Evolutionary conservation across 2,888 invertebrate genomes (phyloP).

Genomic region (Watsonalla cultraria): DNA sequence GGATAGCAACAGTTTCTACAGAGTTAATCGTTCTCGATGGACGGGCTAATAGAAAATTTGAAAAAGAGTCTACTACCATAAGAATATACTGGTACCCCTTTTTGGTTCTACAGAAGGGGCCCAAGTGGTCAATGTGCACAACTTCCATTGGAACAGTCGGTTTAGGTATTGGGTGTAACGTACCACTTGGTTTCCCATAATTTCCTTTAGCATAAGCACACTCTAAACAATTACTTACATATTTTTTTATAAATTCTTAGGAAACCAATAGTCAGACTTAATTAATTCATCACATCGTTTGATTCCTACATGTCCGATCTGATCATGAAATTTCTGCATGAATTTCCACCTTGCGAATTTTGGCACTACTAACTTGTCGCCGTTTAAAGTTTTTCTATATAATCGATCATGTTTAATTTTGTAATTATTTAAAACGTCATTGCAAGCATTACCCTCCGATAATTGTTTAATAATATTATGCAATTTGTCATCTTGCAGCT

Average conservation of each 20-base stretch:
- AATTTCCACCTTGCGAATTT: constrained; percentile 27
- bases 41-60: constrained; percentile 16
- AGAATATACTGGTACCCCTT: constrained; percentile 22
- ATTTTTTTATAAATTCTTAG: constrained; percentile 24
- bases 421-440: constrained; percentile 17
- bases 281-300: constrained; percentile 22
- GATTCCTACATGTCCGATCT: constrained; percentile 33
- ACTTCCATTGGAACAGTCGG: constrained; percentile 15
- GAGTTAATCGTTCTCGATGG: constrained; percentile 17
- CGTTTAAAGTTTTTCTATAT: constrained; percentile 19
- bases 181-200: constrained; percentile 13
- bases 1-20: background rate
- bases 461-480: constrained; percentile 3
- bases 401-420: constrained; percentile 11
- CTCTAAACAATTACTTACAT: constrained; percentile 24
- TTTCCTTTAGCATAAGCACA: constrained; percentile 33
- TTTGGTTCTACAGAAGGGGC: constrained; percentile 16
- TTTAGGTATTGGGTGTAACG: constrained; percentile 21
- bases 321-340: constrained; percentile 32
- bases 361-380: constrained; percentile 29
- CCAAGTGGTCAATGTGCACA: constrained; percentile 23
- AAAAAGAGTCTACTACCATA: constrained; percentile 22
- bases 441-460: constrained; percentile 3
- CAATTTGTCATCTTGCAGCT: background rate
- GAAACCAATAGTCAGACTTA: constrained; percentile 32